Conservation (phyloP, 2,113 vertebrate species). For the Petromus typicus region DNA sequence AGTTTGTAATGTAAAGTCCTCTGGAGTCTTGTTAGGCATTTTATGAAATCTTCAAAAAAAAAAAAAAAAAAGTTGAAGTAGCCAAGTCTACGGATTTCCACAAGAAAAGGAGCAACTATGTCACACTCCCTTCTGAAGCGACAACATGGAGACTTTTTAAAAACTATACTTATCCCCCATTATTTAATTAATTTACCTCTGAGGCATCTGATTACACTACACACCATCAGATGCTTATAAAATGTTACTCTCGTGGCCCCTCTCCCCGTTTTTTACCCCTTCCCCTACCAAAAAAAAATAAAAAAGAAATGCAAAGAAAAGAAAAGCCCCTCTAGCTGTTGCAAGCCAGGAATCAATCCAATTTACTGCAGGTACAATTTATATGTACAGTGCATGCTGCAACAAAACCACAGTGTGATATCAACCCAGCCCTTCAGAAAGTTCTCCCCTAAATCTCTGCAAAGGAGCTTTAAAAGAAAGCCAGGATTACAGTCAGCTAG, state of each 20-base stretch:
- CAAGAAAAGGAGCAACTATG: constrained; percentile 65
- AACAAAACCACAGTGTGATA: constrained; percentile 85
- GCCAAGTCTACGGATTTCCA: constrained; percentile 50
- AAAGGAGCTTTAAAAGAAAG: constrained; percentile 87
- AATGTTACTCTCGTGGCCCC: neutral
- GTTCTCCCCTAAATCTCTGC: constrained; percentile 84
- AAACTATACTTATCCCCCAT: neutral
- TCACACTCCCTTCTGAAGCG: constrained; percentile 59
- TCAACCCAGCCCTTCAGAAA: constrained; percentile 82
- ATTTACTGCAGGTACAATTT: constrained; percentile 80
- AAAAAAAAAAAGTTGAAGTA: constrained; percentile 38
- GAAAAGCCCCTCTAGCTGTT: constrained; percentile 64
- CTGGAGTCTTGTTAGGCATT: constrained; percentile 35
- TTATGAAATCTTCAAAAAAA: constrained; percentile 13
- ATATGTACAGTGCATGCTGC: constrained; percentile 64
- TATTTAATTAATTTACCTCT: constrained; percentile 25
- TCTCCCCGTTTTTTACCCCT: neutral
- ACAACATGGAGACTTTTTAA: neutral
- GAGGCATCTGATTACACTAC: constrained; percentile 9
- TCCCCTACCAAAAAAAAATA: neutral
- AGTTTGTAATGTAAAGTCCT: constrained; percentile 21
- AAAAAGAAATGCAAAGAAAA: constrained; percentile 52
- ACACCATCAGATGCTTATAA: constrained; percentile 51
- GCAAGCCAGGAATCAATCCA: constrained; percentile 81
- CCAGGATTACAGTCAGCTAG: constrained; percentile 88